A percentile compares a stretch with the other conserved stretches of the same genome.
phyloP scores from a whole-genome alignment of 2,113 vertebrate genomes.

The Strigops habroptila region DNA sequence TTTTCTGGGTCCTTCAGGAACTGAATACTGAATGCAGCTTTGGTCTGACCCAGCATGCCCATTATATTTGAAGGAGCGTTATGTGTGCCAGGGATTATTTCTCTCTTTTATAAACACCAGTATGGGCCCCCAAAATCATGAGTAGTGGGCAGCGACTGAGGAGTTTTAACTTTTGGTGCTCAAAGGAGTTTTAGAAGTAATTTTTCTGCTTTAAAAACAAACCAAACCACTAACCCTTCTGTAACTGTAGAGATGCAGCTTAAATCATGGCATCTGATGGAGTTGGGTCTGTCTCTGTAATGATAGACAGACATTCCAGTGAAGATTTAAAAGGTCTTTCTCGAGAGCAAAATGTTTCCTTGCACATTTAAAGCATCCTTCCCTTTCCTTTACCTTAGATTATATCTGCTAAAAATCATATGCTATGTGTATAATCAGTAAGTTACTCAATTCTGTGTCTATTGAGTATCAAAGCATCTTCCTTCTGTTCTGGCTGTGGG shows the following conservation, averaged over 20 bases:
- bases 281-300: background rate
- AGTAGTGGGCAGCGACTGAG: background rate
- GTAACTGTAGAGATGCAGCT: background rate
- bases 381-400: background rate
- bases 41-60: background rate
- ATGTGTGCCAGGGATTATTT: background rate
- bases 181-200: background rate
- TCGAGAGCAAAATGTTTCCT: background rate
- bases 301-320: background rate
- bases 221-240: background rate
- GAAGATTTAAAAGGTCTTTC: background rate
- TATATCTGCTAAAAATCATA: accelerated
- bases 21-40: background rate
- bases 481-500: background rate
- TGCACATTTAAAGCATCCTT: background rate
- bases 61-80: background rate
- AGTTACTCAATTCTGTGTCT: background rate
- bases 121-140: background rate
- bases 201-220: background rate
- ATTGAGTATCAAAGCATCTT: background rate
- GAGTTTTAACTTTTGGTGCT: background rate
- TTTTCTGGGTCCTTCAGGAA: background rate
- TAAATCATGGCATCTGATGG: background rate
- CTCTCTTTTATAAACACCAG: background rate
- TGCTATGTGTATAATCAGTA: background rate